Evolutionary conservation across 2,797 vertebrate genomes (phyloP).

Genomic region (Enteromius argenteus): DNA sequence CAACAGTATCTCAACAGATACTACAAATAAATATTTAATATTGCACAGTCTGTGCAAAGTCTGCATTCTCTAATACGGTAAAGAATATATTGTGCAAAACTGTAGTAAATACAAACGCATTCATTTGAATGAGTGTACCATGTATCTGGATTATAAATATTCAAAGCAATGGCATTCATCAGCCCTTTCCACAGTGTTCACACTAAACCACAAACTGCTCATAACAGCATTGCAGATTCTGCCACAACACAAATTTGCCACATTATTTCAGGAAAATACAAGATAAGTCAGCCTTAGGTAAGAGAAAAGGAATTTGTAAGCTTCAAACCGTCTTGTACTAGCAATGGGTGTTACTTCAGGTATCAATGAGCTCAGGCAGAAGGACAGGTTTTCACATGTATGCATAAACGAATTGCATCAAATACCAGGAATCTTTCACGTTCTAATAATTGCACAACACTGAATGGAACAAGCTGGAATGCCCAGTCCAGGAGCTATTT

Average conservation of each 20-base stretch:
- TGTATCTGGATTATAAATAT: background rate
- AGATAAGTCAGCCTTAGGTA: slow-evolving; percentile 38
- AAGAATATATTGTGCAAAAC: background rate
- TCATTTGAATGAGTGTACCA: background rate
- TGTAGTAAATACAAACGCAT: background rate
- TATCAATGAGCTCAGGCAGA: slow-evolving; percentile 49
- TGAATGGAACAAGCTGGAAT: background rate
- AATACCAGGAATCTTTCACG: background rate
- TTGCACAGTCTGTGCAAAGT: background rate
- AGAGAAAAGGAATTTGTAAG: slow-evolving; percentile 51
- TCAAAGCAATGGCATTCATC: background rate
- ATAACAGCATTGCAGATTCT: slow-evolving; percentile 10
- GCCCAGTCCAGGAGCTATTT: background rate
- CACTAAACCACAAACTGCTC: background rate
- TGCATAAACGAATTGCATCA: slow-evolving; percentile 20
- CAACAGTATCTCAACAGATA: background rate
- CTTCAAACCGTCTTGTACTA: background rate
- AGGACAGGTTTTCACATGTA: slow-evolving; percentile 30
- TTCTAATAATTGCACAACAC: background rate
- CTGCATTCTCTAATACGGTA: no score
- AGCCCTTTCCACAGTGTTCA: background rate
- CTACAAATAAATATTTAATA: background rate
- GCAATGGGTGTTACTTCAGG: slow-evolving; percentile 18
- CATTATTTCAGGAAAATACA: slow-evolving; percentile 12
- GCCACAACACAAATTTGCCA: slow-evolving; percentile 24